Base-by-base conservation (phyloP, 2,797 vertebrate species). In the Enteromius viviparus region DNA sequence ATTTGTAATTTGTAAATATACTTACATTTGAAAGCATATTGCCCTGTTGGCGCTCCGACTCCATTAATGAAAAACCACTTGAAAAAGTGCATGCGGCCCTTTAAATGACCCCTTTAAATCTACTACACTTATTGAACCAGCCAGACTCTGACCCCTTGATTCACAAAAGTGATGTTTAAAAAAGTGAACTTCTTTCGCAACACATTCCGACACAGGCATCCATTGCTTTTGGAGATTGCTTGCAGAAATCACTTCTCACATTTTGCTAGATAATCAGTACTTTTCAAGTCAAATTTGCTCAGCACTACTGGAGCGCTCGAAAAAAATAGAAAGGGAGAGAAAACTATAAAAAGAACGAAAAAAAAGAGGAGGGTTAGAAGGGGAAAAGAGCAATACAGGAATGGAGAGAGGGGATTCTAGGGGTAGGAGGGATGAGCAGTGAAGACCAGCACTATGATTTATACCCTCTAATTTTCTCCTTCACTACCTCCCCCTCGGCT, bases 401-500 rank as follows among this genome's bases (percentile, higher is more conserved):
- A 32, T n/a, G 19, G 14, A 51, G 32, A 26, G 40, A 11, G 47
- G 49, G 55, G 45, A 66, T 34, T 78, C 9, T 8, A 80, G 55
- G 60, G 21, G 15, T 65, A 51, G 69, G 32, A 80, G 21, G 26
- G 40, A 72, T 75, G 40, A 51, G 60, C 23, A 60, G 10, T 71
- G 53, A 71, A 60, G 66, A 70, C 26, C 66, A 58, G 75, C 81
- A 70, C 34, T 37, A 74, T 66, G 85, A 83, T 76, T 76, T 66
- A 78, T 71, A 81, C 68, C 40, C n/a, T 85, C 84, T 83, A 78
- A 55, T 45, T 53, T 85, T 79, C 76, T 80, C 17, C 34, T 74
- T 85, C 32, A 80, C 71, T n/a, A 32, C 64, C 29, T 76, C 77
- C 49, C 64, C 23, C 32, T 40, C 37, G 34, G 42, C 53, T 32